phyloP scores from a whole-genome alignment of 1,140 invertebrate species.

The Ladona fulva region DNA sequence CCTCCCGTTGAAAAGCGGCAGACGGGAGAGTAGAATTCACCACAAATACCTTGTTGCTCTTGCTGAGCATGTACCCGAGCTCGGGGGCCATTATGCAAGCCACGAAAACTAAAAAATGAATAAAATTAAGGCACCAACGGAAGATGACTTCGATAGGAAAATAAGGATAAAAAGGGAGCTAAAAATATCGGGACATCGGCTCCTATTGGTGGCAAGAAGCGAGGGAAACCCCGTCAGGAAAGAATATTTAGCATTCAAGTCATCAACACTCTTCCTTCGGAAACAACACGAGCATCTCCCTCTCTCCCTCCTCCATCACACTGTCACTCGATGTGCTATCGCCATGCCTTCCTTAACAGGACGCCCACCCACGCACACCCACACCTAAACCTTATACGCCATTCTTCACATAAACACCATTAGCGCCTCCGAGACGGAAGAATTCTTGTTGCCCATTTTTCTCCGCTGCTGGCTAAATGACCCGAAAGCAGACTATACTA shows the following conservation, averaged over 20 bases:
- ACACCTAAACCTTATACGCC: constrained; percentile 23
- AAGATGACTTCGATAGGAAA: constrained; percentile 10
- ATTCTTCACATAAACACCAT: constrained; percentile 10
- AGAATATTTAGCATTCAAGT: neutral
- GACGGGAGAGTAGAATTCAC: constrained; percentile 20
- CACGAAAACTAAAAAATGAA: neutral
- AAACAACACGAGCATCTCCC: neutral
- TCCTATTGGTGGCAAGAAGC: constrained; percentile 20
- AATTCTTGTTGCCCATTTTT: neutral
- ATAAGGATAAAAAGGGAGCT: neutral
- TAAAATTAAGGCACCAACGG: constrained; percentile 6
- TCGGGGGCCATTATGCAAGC: constrained; percentile 1
- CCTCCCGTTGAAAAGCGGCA: neutral
- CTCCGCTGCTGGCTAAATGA: neutral
- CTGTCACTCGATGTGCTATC: neutral
- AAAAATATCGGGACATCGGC: neutral
- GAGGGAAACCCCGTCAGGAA: constrained; percentile 25
- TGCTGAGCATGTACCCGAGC: neutral
- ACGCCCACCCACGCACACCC: neutral
- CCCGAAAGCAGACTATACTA: no score
- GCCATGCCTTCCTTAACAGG: neutral
- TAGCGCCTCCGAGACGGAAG: neutral
- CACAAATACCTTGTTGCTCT: neutral
- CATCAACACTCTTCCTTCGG: neutral
- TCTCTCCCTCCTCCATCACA: neutral